Evolutionary conservation across 2,888 invertebrate genomes (phyloP).

Genomic region (Phasia obesa): DNA sequence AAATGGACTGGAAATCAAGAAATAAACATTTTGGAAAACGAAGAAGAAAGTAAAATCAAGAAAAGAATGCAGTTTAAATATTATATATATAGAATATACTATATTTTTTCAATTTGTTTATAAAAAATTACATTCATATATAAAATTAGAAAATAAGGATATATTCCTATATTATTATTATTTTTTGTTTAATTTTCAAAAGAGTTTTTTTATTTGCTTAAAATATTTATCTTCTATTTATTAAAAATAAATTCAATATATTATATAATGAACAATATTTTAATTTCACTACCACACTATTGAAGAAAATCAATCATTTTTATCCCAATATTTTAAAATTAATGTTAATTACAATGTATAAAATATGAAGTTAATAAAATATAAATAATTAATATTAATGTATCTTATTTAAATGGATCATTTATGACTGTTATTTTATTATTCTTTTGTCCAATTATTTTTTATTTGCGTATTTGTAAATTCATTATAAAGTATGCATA

Average conservation of each 20-base stretch:
- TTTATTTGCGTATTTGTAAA: constrained; percentile 60
- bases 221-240: constrained; percentile 12
- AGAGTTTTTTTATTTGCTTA: constrained; percentile 44
- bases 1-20: constrained; percentile 20
- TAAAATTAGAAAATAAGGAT: constrained; percentile 41
- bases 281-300: constrained; percentile 21
- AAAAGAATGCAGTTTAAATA: constrained; percentile 31
- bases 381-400: constrained; percentile 53
- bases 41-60: constrained; percentile 20
- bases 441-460: constrained; percentile 49
- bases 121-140: constrained; percentile 18
- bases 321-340: constrained; percentile 36
- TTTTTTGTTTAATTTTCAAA: constrained; percentile 33
- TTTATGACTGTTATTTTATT: constrained; percentile 59
- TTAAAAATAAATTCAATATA: constrained; percentile 28
- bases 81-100: constrained; percentile 18
- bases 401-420: constrained; percentile 52
- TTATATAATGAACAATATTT: constrained; percentile 34
- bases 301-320: constrained; percentile 33
- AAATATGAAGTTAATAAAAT: constrained; percentile 65
- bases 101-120: constrained; percentile 41
- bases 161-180: constrained; percentile 22
- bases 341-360: constrained; percentile 42
- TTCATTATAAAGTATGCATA: constrained; percentile 46
- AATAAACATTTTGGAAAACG: constrained; percentile 9